Base-by-base conservation (phyloP, 2,888 invertebrate species). In the Ceriagrion tenellum region DNA sequence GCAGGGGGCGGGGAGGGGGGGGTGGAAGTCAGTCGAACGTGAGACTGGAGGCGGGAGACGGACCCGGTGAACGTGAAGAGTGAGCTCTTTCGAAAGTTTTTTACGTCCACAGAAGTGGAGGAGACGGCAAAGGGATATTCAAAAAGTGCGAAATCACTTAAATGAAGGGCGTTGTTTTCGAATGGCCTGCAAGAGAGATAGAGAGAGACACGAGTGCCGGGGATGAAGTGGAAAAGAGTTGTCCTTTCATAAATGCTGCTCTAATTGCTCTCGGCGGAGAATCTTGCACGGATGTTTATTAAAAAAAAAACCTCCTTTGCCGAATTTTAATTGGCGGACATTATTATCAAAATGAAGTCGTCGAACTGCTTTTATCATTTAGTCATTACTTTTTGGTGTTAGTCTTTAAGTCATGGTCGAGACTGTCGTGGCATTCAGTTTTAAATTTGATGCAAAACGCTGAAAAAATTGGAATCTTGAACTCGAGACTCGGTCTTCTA, bases 71-170 rank as follows among this genome's bases (percentile, higher is more conserved):
- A 35, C 35, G 91, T 56, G 30, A 35, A 91, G 47, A 35, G 30
- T 26, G 63, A 35, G 55, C 74, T 59, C 20, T 81, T 81, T 59
- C 93, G 47, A 63, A 40, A 56, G 90, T 90, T 90, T 90, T 90
- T 56, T 90, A 63, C 40, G 40, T 63, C 91, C 55, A 59, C 16
- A 40, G 59, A 55, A n/a, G 55, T 55, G 55, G 40, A 30, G 40
- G 63, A 30, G 63, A n/a, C n/a, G n/a, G 91, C 59, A 47, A 63
- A 35, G 3, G 63, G 59, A 59, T 69, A 40, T 91, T 91, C 91
- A 59, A 59, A 59, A 93, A 93, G 93, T 93, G 93, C 93, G 69
- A 93, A 93, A 93, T 93, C 93, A 47, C 69, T 93, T 93, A 40
- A 93, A 74, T 69, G 93, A 89, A 40, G 47, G 93, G 26, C 69